Conservation (phyloP, 2,113 vertebrate genomes). For the Thryonomys swinderianus region DNA sequence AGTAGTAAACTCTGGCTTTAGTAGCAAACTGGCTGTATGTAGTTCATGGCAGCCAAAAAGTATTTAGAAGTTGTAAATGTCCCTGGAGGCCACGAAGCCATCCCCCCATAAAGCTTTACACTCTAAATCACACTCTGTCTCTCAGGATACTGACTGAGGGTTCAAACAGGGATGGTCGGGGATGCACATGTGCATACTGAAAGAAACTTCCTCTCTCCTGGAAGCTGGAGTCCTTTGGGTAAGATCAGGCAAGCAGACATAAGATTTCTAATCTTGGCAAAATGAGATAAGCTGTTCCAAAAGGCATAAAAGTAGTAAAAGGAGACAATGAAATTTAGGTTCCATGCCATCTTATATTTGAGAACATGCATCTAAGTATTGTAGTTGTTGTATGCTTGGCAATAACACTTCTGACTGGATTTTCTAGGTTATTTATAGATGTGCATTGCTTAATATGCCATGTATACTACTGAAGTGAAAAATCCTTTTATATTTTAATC, state of each 20-base stretch:
- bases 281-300: neutral
- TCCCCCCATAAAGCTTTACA: neutral
- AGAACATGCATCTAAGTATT: neutral
- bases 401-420: constrained; percentile 17
- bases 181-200: neutral
- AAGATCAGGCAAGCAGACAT: neutral
- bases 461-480: neutral
- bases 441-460: neutral
- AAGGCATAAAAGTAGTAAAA: neutral
- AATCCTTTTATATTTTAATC: constrained; percentile 39
- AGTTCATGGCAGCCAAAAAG: neutral
- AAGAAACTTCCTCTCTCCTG: neutral
- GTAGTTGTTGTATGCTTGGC: neutral
- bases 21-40: no score
- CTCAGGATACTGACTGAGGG: neutral
- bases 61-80: neutral
- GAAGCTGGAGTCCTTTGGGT: neutral
- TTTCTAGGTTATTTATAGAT: constrained; percentile 35
- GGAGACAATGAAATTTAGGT: neutral
- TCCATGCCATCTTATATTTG: constrained; percentile 9
- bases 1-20: neutral
- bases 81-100: neutral
- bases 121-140: neutral
- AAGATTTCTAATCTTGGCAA: constrained; percentile 15
- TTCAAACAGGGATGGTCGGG: neutral